Evolutionary conservation across 2,888 invertebrate genomes (phyloP).

Genomic region (Tenthredo notha): DNA sequence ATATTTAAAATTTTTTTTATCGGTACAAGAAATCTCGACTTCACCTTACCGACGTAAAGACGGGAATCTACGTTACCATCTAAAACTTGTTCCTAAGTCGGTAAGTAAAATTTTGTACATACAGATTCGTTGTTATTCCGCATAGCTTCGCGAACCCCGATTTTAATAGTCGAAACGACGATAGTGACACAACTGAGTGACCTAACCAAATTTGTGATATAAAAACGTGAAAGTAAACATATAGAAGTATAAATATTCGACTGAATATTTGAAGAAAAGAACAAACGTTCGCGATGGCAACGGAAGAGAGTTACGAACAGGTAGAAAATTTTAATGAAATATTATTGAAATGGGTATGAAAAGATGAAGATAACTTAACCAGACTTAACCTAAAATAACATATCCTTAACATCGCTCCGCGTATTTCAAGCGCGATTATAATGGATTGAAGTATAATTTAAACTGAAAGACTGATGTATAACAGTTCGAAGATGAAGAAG

Average conservation of each 20-base stretch:
- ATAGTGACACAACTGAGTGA: too few relatives aligned
- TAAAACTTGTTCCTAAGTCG: background rate
- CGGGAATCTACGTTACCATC: background rate
- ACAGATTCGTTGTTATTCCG: background rate
- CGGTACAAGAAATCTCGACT: background rate
- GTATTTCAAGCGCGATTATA: background rate
- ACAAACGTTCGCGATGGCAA: background rate
- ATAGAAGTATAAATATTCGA: background rate
- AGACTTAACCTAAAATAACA: background rate
- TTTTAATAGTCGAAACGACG: background rate
- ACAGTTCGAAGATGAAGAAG: slow-evolving; percentile 84
- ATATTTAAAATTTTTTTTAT: background rate
- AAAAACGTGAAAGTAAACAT: background rate
- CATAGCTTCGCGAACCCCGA: background rate
- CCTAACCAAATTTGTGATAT: background rate
- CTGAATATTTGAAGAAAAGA: background rate
- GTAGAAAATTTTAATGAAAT: background rate
- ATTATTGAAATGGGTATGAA: background rate
- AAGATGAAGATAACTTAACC: background rate
- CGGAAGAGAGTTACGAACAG: slow-evolving; percentile 33
- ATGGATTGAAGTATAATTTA: background rate
- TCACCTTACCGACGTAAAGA: background rate
- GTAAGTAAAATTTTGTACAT: background rate
- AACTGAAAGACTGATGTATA: background rate
- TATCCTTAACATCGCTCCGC: background rate